Conservation (phyloP, 1,140 invertebrate genomes). For the Homarus americanus region DNA sequence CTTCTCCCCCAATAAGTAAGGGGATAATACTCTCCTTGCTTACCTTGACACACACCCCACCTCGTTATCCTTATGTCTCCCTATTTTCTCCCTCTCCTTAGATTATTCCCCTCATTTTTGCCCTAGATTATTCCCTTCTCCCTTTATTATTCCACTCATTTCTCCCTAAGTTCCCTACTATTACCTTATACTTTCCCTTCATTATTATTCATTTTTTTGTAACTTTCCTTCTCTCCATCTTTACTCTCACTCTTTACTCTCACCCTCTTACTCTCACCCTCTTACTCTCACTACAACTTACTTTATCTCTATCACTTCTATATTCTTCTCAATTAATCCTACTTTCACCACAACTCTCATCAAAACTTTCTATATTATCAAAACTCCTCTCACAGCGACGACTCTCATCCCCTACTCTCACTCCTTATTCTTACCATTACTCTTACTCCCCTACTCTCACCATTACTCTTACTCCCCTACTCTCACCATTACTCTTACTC, state of each 20-base stretch:
- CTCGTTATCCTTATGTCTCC: neutral
- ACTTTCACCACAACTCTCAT: neutral
- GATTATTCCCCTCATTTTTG: neutral
- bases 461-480: neutral
- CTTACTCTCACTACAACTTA: no score
- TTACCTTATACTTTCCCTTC: no score
- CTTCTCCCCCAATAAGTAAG: no score
- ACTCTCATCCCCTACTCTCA: neutral
- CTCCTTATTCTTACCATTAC: neutral
- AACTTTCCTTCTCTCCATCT: neutral
- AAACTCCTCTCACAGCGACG: neutral
- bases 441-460: neutral
- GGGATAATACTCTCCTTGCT: no score
- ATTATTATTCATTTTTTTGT: no score
- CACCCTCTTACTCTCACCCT: neutral
- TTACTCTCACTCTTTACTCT: neutral
- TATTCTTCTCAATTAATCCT: no score
- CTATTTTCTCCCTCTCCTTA: neutral
- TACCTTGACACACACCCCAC: no score
- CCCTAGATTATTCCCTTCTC: no score
- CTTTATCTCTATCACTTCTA: no score
- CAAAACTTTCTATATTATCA: no score
- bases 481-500: neutral
- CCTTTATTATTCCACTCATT: no score
- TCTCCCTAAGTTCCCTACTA: no score